phyloP scores from a whole-genome alignment of 2,888 invertebrate genomes.

The Epinotia brunnichana region DNA sequence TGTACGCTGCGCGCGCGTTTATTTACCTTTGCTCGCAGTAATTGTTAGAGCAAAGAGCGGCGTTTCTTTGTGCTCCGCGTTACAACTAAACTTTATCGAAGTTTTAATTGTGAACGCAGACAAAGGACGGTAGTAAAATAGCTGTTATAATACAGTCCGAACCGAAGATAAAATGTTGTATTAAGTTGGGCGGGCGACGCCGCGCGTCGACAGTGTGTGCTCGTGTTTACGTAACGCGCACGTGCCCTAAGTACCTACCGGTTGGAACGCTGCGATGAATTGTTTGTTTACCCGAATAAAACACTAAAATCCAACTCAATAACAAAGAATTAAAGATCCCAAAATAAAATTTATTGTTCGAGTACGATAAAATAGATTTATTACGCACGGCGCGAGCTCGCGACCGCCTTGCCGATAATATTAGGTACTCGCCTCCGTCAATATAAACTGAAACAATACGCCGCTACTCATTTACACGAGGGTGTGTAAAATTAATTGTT shows the following conservation, averaged over 20 bases:
- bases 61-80: slow-evolving; percentile 74
- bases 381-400: slow-evolving; percentile 51
- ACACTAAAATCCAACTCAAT: slow-evolving; percentile 84
- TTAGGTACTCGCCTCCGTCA: slow-evolving; percentile 61
- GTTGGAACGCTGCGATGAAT: slow-evolving; percentile 77
- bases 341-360: slow-evolving; percentile 83
- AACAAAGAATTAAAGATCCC: slow-evolving; percentile 85
- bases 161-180: slow-evolving; percentile 80
- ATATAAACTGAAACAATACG: slow-evolving; percentile 37
- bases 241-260: slow-evolving; percentile 79
- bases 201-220: slow-evolving; percentile 63
- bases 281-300: slow-evolving; percentile 84
- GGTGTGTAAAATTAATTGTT: slow-evolving; percentile 30
- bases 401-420: slow-evolving; percentile 67
- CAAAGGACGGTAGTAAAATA: slow-evolving; percentile 72
- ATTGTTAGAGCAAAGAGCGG: slow-evolving; percentile 75
- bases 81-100: slow-evolving; percentile 78
- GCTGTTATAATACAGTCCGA: slow-evolving; percentile 68
- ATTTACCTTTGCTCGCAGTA: slow-evolving; percentile 71
- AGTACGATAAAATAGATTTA: slow-evolving; percentile 84
- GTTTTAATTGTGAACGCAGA: slow-evolving; percentile 81
- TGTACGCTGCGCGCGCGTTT: slow-evolving; percentile 57
- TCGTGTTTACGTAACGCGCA: slow-evolving; percentile 71
- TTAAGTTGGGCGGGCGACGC: slow-evolving; percentile 70
- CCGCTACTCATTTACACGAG: slow-evolving; percentile 29